phyloP scores from a whole-genome alignment of 2,113 vertebrate species.

The Pantherophis guttatus region DNA sequence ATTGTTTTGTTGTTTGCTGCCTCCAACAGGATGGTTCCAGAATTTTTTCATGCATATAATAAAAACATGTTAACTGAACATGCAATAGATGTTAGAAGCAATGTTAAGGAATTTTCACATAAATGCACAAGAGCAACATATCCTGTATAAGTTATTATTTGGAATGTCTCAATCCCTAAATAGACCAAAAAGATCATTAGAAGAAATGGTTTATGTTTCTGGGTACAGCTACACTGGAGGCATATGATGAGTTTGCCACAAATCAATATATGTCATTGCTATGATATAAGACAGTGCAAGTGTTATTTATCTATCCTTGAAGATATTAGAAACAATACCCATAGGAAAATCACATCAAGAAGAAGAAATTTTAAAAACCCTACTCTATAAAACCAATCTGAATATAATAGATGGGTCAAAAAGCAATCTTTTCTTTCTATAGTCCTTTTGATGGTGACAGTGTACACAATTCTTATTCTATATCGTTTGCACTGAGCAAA shows the following conservation, averaged over 20 bases:
- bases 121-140: background rate
- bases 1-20: slow-evolving; percentile 71
- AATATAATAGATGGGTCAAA: background rate
- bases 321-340: background rate
- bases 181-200: background rate
- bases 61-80: background rate
- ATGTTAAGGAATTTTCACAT: background rate
- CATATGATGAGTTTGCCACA: background rate
- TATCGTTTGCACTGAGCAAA: background rate
- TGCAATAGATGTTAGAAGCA: background rate
- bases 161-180: background rate
- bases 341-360: background rate
- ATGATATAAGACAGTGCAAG: background rate
- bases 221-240: background rate
- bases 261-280: background rate
- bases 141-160: background rate
- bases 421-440: slow-evolving; percentile 7
- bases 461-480: slow-evolving; percentile 28
- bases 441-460: slow-evolving; percentile 20
- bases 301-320: background rate
- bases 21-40: slow-evolving; percentile 66
- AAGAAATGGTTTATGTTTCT: background rate
- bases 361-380: slow-evolving; percentile 15
- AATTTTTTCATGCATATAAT: slow-evolving; percentile 33
- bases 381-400: slow-evolving; percentile 27